phyloP scores from a whole-genome alignment of 2,113 vertebrate genomes.

The Ifrita kowaldi region DNA sequence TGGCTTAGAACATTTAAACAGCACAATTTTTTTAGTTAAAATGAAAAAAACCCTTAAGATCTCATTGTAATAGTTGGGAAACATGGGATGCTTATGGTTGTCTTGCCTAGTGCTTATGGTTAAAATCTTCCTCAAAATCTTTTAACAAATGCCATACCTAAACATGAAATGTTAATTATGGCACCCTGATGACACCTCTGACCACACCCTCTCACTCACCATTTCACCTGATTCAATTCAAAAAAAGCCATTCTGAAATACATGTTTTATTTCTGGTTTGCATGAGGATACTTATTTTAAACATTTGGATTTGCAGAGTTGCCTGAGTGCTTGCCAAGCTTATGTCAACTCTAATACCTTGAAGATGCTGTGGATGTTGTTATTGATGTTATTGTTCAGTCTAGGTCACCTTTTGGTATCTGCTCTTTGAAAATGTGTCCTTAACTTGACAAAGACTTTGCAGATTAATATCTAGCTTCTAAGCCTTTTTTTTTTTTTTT shows the following conservation, averaged over 20 bases:
- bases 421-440: not conserved
- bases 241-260: not conserved
- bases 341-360: not conserved
- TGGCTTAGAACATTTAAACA: not conserved
- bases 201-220: not conserved
- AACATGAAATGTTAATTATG: not conserved
- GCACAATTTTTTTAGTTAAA: not conserved
- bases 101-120: not conserved
- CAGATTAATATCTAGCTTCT: not conserved
- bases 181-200: not conserved
- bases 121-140: not conserved
- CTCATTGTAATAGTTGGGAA: not conserved
- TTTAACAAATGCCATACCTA: not conserved
- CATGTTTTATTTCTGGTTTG: not conserved
- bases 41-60: not conserved
- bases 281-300: not conserved
- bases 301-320: not conserved
- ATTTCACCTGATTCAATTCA: not conserved
- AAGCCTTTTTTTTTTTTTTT: not conserved
- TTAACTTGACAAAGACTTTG: constrained; percentile 1
- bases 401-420: not conserved
- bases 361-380: not conserved
- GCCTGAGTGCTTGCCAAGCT: not conserved
- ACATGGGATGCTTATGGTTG: not conserved
- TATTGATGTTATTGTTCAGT: not conserved